A percentile compares a stretch with the other conserved stretches of the same genome.
Conservation (phyloP, 2,888 invertebrate genomes). For the Galeruca laticollis region DNA sequence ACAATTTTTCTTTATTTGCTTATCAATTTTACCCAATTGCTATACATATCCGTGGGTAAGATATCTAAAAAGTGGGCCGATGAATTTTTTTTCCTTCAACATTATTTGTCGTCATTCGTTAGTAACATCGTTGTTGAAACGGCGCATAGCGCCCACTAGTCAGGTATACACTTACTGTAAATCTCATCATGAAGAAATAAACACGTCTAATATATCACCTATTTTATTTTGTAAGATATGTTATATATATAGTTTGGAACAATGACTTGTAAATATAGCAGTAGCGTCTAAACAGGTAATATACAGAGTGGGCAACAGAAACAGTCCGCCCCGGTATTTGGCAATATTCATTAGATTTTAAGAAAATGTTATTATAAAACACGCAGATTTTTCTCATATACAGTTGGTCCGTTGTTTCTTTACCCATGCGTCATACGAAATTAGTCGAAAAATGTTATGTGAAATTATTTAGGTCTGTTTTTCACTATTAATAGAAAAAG, state of each 20-base stretch:
- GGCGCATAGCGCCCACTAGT: slow-evolving; percentile 12
- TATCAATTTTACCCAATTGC: neutral
- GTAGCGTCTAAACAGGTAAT: neutral
- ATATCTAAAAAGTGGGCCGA: slow-evolving; percentile 2
- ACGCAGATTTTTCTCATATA: too few relatives aligned
- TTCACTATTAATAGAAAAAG: too few relatives aligned
- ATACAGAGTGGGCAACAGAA: too few relatives aligned
- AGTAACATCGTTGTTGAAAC: neutral
- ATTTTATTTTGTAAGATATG: slow-evolving; percentile 12
- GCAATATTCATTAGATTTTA: too few relatives aligned
- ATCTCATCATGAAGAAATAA: slow-evolving; percentile 4
- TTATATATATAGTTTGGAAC: neutral
- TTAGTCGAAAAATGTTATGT: too few relatives aligned
- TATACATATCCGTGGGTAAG: neutral
- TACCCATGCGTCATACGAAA: too few relatives aligned
- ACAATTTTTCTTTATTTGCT: neutral
- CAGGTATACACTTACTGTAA: neutral
- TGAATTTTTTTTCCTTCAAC: neutral
- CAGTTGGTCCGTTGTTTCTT: too few relatives aligned
- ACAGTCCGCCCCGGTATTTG: too few relatives aligned
- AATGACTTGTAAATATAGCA: neutral
- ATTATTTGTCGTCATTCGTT: slow-evolving; percentile 3
- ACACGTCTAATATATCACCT: slow-evolving; percentile 11
- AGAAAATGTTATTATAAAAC: too few relatives aligned
- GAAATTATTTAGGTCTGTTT: too few relatives aligned